Evolutionary conservation across 2,113 vertebrate species (phyloP).

Genomic region (Ophiodon elongatus): DNA sequence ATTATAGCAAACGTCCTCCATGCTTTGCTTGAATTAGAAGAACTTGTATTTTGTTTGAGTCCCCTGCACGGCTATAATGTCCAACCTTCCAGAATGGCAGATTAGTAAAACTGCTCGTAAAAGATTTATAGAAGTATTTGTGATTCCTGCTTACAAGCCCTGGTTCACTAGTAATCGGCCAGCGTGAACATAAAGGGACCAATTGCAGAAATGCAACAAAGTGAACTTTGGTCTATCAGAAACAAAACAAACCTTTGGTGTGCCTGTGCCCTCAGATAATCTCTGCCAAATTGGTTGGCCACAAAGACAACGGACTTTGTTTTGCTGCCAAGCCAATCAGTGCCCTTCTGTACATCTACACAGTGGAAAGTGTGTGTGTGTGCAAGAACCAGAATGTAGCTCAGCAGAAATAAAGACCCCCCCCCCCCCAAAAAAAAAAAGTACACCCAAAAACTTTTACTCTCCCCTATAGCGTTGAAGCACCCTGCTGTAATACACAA

Average conservation of each 20-base stretch:
- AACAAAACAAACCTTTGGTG: constrained; percentile 39
- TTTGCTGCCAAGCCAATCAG: constrained; percentile 47
- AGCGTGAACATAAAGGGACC: constrained; percentile 36
- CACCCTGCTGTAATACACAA: constrained; percentile 19
- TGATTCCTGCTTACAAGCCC: constrained; percentile 50
- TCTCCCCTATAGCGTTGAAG: not conserved
- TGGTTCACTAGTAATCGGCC: constrained; percentile 29
- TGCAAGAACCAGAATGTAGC: constrained; percentile 22
- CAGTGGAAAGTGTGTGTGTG: constrained; percentile 2
- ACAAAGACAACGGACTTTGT: constrained; percentile 34
- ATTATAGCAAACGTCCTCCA: constrained; percentile 34
- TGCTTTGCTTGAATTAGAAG: constrained; percentile 34
- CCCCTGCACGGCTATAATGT: not conserved
- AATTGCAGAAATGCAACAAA: constrained; percentile 36
- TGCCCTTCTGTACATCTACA: constrained; percentile 18
- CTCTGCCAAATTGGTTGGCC: constrained; percentile 31
- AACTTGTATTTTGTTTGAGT: constrained; percentile 20
- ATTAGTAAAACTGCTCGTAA: constrained; percentile 40
- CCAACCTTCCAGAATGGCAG: constrained; percentile 24
- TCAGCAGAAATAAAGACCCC: constrained; percentile 11
- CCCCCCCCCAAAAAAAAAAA: not conserved
- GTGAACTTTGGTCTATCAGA: constrained; percentile 44
- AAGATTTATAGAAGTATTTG: constrained; percentile 42
- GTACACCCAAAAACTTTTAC: constrained; percentile 9
- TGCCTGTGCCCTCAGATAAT: constrained; percentile 42